Percentiles rank a stretch among this genome's conserved stretches.
phyloP scores from a whole-genome alignment of 2,888 invertebrate species.

The Pherbina coryleti region DNA sequence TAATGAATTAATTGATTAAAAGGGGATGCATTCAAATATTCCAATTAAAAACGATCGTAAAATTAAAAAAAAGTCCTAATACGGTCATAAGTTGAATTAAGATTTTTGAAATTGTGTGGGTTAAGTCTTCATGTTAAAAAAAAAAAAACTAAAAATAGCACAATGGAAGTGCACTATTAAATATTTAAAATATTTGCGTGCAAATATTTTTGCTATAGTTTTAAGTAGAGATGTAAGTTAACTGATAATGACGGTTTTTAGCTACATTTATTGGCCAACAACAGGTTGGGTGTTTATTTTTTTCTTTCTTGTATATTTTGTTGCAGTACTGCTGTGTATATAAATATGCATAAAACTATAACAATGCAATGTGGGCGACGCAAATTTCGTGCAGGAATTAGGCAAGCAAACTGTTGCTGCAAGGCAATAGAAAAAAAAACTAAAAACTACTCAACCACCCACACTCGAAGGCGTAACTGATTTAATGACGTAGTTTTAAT shows the following conservation, averaged over 20 bases:
- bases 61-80: no score
- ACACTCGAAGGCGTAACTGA: not conserved
- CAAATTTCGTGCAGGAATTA: not conserved
- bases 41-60: no score
- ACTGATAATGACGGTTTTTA: not conserved
- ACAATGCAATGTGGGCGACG: conserved; percentile 3
- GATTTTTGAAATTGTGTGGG: no score
- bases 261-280: not conserved
- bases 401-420: not conserved
- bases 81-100: no score
- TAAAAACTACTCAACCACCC: conserved; percentile 9
- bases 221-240: not conserved
- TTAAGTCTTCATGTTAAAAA: no score
- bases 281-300: conserved; percentile 10
- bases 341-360: not conserved
- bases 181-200: not conserved
- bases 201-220: not conserved
- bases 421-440: not conserved
- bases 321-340: not conserved
- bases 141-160: no score
- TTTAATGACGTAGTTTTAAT: conserved; percentile 27
- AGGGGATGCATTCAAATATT: no score
- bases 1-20: no score
- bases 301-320: not conserved
- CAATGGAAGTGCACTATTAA: not conserved